Percentiles rank a stretch among this genome's conserved stretches.
Conservation (phyloP, 2,113 vertebrate species). For the Oncorhynchus kisutch region DNA sequence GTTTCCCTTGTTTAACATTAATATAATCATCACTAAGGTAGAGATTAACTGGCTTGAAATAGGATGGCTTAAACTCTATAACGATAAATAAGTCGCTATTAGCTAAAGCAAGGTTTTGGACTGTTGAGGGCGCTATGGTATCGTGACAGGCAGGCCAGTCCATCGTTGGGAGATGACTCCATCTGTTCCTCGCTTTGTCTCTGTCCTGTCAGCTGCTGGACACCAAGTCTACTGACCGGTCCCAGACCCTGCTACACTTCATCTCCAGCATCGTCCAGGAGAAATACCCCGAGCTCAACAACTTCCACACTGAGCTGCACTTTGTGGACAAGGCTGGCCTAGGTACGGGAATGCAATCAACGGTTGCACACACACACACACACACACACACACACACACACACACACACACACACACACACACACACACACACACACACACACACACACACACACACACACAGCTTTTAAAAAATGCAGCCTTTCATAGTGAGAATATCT, state of each 20-base stretch:
- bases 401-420: too few species aligned
- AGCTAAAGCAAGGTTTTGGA: too few species aligned
- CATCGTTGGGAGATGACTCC: neutral
- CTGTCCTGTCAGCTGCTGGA: constrained; percentile 82
- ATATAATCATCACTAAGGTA: too few species aligned
- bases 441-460: too few species aligned
- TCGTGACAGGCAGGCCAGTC: too few species aligned
- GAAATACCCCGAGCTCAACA: constrained; percentile 84
- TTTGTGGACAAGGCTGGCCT: constrained; percentile 94
- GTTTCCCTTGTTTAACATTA: too few species aligned
- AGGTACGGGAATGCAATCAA: constrained; percentile 69
- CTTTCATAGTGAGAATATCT: neutral
- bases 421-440: too few species aligned
- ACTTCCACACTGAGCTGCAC: constrained; percentile 87
- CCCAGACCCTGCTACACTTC: constrained; percentile 92
- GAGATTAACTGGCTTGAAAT: too few species aligned
- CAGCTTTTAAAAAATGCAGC: neutral
- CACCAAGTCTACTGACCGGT: constrained; percentile 95
- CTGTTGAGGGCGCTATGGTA: too few species aligned
- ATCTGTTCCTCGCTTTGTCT: neutral
- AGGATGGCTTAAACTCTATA: too few species aligned
- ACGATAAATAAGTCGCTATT: too few species aligned
- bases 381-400: neutral
- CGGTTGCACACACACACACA: neutral
- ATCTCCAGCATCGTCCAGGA: constrained; percentile 85